Percentiles rank a stretch among this genome's conserved stretches.
Evolutionary conservation across 2,797 vertebrate genomes (phyloP).

Genomic region (Rhinatrema bivittatum): DNA sequence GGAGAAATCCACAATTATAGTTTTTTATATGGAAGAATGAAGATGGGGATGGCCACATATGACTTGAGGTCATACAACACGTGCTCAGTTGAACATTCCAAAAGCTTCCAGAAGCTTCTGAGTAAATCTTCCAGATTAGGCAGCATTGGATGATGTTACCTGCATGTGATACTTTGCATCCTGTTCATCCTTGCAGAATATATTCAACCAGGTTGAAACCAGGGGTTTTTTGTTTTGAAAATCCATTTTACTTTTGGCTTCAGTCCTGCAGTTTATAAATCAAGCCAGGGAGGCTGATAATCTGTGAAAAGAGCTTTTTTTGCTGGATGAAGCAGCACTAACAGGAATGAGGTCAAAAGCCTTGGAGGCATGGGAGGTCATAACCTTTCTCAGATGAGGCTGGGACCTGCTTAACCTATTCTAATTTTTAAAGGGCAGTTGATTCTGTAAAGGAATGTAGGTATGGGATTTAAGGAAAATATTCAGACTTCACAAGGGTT

Average conservation of each 20-base stretch:
- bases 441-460: conserved; percentile 40
- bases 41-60: too few relatives aligned
- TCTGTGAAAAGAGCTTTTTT: too few relatives aligned
- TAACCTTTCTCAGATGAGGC: conserved; percentile 64
- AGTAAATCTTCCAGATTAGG: too few relatives aligned
- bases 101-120: too few relatives aligned
- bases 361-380: conserved; percentile 61
- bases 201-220: conserved; percentile 1
- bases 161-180: too few relatives aligned
- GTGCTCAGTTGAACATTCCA: too few relatives aligned
- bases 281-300: background rate
- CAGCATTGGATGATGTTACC: too few relatives aligned
- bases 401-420: conserved; percentile 62
- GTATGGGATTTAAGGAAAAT: conserved; percentile 57
- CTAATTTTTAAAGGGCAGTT: conserved; percentile 19
- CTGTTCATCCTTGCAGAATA: too few relatives aligned
- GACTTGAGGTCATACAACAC: too few relatives aligned
- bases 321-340: conserved; percentile 8
- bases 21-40: too few relatives aligned
- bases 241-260: background rate
- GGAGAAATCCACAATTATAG: too few relatives aligned
- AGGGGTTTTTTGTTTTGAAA: background rate
- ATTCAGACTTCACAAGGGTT: conserved; percentile 40
- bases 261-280: conserved; percentile 11
- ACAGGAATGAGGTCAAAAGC: conserved; percentile 31